Evolutionary conservation across 2,113 vertebrate species (phyloP).

Genomic region (Xiphophorus maculatus): DNA sequence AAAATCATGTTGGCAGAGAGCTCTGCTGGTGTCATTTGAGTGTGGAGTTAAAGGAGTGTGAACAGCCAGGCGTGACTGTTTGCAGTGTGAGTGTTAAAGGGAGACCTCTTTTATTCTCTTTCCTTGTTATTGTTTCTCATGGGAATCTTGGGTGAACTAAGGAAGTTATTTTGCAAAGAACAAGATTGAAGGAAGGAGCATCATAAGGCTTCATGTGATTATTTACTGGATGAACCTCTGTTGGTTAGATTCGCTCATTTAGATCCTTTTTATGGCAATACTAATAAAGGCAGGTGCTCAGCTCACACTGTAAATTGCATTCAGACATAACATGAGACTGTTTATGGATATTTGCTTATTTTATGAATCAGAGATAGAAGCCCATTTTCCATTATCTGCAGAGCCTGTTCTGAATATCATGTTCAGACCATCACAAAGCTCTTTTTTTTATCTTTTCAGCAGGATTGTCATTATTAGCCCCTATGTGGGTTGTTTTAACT

Average conservation of each 20-base stretch:
- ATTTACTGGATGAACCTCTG: conserved; percentile 3
- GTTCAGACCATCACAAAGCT: neutral
- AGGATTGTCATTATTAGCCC: neutral
- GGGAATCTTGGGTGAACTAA: conserved; percentile 41
- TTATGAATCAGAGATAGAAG: conserved; percentile 19
- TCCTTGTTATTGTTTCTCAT: conserved; percentile 61
- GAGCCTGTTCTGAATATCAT: neutral
- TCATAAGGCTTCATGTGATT: neutral
- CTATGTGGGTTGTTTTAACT: conserved; percentile 3
- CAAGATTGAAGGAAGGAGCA: conserved; percentile 12
- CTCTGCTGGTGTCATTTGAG: conserved; percentile 55
- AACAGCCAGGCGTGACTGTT: conserved; percentile 70
- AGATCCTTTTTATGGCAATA: neutral
- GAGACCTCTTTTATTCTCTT: neutral
- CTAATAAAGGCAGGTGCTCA: conserved; percentile 46
- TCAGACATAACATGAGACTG: neutral
- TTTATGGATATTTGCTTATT: conserved; percentile 17
- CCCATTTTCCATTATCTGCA: neutral
- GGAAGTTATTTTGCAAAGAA: conserved; percentile 41
- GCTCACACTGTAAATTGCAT: conserved; percentile 44
- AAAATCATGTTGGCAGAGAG: neutral
- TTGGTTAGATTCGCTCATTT: neutral
- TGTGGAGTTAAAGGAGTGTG: conserved; percentile 54
- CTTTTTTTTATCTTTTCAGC: neutral
- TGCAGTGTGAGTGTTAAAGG: conserved; percentile 49